phyloP scores from a whole-genome alignment of 2,797 vertebrate species.

The Poecile montanus region DNA sequence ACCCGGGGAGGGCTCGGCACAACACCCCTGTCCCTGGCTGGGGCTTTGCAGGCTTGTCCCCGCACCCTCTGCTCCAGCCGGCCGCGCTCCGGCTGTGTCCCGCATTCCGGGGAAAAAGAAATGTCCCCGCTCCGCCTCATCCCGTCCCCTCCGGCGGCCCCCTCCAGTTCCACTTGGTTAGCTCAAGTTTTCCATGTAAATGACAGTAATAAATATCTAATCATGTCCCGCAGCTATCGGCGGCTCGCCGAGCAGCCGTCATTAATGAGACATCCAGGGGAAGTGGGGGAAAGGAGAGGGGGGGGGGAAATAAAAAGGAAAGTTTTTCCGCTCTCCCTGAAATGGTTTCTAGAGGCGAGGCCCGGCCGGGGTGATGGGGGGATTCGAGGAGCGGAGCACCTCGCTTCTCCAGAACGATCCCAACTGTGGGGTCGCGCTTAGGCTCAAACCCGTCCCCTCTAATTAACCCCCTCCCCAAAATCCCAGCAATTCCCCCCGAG shows the following conservation, averaged over 20 bases:
- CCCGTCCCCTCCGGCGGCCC: conserved; percentile 71
- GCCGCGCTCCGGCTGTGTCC: not conserved
- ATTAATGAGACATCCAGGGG: conserved; percentile 69
- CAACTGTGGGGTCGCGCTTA: not conserved
- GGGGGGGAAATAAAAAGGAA: fast-evolving
- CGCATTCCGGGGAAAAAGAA: not conserved
- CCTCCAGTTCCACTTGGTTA: conserved; percentile 79
- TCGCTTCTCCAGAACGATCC: not conserved
- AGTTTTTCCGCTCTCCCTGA: not conserved
- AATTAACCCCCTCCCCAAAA: not conserved
- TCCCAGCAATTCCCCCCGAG: not conserved
- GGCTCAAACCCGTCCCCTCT: not conserved
- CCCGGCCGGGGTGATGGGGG: not conserved
- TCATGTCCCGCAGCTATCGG: conserved; percentile 87
- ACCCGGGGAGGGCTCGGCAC: not conserved
- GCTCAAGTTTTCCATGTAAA: conserved; percentile 85
- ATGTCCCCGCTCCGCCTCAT: not conserved
- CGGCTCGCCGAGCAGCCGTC: conserved; percentile 56
- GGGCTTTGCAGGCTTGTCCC: not conserved
- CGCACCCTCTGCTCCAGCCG: not conserved
- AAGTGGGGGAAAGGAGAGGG: not conserved
- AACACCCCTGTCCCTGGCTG: fast-evolving
- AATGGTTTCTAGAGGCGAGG: not conserved
- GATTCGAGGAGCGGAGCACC: not conserved
- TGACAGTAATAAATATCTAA: conserved; percentile 96